Evolutionary conservation across 2,113 vertebrate genomes (phyloP).

Genomic region (Acinonyx jubatus): DNA sequence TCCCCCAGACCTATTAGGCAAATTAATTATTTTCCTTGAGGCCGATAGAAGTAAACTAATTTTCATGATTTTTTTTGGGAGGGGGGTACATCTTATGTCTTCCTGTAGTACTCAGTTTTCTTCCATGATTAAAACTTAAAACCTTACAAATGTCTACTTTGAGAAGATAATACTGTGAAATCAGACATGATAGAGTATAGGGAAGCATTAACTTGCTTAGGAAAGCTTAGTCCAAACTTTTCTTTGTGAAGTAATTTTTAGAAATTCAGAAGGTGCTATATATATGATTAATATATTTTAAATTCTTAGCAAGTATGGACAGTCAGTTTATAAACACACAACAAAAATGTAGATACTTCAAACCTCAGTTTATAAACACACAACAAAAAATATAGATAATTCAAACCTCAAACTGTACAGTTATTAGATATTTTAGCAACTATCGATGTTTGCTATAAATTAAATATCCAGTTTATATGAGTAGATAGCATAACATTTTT

Average conservation of each 20-base stretch:
- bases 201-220: slow-evolving; percentile 32
- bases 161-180: not conserved
- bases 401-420: not conserved
- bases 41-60: not conserved
- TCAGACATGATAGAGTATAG: not conserved
- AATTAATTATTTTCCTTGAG: not conserved
- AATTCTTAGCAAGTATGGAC: not conserved
- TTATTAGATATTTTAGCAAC: not conserved
- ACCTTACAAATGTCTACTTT: not conserved
- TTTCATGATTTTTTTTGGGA: not conserved
- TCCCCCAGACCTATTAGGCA: not conserved
- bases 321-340: not conserved
- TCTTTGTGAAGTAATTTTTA: not conserved
- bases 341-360: not conserved
- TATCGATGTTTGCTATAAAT: not conserved
- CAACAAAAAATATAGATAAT: not conserved
- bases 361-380: not conserved
- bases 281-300: not conserved
- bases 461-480: not conserved
- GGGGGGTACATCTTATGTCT: not conserved
- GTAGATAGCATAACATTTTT: not conserved
- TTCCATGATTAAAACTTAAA: not conserved
- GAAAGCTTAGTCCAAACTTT: not conserved
- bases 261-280: not conserved
- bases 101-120: not conserved